phyloP scores from a whole-genome alignment of 2,797 vertebrate genomes.

The Heterohyrax brucei region DNA sequence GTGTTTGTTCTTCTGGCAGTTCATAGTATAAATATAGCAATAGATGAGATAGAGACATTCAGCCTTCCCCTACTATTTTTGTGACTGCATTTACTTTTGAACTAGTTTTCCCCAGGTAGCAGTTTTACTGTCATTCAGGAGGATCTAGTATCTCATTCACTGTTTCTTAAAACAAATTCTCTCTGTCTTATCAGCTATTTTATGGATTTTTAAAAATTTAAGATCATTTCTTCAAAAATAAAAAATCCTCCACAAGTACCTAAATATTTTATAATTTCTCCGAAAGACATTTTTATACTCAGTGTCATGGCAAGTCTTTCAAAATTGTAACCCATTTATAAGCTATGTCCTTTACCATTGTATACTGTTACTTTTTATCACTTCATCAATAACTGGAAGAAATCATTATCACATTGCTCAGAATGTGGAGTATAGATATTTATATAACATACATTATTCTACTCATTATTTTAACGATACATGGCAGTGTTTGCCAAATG shows the following conservation, averaged over 20 bases:
- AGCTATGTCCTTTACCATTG: not conserved
- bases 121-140: not conserved
- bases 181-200: not conserved
- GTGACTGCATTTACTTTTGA: conserved; percentile 33
- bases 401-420: not conserved
- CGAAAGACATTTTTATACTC: not conserved
- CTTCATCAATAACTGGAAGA: not conserved
- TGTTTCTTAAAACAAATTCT: not conserved
- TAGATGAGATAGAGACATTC: too few species aligned
- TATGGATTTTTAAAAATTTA: not conserved
- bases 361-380: not conserved
- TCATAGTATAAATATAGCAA: too few species aligned
- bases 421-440: not conserved
- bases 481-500: not conserved
- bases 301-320: not conserved
- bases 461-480: not conserved
- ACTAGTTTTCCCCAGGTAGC: not conserved
- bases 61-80: not conserved
- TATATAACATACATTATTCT: not conserved
- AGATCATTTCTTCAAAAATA: not conserved
- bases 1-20: too few species aligned
- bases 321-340: not conserved
- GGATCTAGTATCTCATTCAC: not conserved
- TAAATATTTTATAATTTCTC: not conserved
- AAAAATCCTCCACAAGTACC: not conserved